Conservation (phyloP, 2,113 vertebrate species). For the Anoplopoma fimbria region DNA sequence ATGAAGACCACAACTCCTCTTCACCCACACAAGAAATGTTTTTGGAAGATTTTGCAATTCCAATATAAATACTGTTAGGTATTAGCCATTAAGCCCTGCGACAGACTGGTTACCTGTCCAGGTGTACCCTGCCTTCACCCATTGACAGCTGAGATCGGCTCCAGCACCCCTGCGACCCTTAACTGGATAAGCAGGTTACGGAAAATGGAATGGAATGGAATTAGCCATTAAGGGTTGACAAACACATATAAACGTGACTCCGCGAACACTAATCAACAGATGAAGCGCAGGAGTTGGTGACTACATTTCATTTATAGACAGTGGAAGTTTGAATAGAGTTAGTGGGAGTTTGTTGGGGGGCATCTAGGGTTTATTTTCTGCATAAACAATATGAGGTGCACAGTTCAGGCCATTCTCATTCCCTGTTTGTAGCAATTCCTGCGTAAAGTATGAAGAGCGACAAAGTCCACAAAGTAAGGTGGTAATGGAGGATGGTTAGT, state of each 20-base stretch:
- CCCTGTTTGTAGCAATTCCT: not conserved
- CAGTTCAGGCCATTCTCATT: not conserved
- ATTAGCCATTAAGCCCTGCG: too few relatives aligned
- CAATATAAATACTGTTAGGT: not conserved
- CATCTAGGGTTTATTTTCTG: too few relatives aligned
- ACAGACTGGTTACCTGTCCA: too few relatives aligned
- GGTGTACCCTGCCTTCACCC: too few relatives aligned
- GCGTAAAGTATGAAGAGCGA: too few relatives aligned
- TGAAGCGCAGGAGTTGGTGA: not conserved
- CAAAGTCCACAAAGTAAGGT: too few relatives aligned
- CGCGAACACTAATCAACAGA: not conserved
- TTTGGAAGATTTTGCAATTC: not conserved
- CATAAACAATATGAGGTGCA: not conserved
- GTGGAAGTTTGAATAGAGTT: not conserved
- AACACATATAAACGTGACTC: not conserved
- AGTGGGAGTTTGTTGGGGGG: not conserved
- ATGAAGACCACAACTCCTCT: not conserved
- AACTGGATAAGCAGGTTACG: too few relatives aligned
- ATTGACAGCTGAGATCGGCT: too few relatives aligned
- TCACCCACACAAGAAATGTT: not conserved
- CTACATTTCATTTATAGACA: not conserved
- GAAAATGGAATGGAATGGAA: too few relatives aligned
- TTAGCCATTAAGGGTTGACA: too few relatives aligned
- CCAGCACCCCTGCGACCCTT: too few relatives aligned
- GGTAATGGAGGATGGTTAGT: too few relatives aligned